Percentiles rank a stretch among this genome's conserved stretches.
These are phyloP conservation scores for Geodia barretti DNA, from an alignment of 37 sponge, comb jelly and placozoan species.

Conservation along the genomic window DNA sequence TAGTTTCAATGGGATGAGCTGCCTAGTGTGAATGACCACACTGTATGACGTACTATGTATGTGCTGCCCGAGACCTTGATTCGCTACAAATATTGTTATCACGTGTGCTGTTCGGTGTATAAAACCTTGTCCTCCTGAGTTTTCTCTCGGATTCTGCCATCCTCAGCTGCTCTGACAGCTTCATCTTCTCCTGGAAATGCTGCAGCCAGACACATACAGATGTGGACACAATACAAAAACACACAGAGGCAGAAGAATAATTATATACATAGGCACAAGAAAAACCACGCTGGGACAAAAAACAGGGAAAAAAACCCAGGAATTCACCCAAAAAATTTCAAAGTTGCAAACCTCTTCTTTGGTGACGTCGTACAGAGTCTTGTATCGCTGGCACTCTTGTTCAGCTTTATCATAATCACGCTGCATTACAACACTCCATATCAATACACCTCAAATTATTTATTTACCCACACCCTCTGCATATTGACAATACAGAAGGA, in stretches of 20 bases:
- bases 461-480: not conserved
- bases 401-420: conserved; percentile 76
- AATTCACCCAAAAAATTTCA: not conserved
- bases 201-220: conserved; percentile 16
- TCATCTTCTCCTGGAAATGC: conserved; percentile 42
- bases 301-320: not conserved
- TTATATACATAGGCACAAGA: conserved; percentile 1
- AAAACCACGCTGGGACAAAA: not conserved
- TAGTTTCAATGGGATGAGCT: too few relatives aligned
- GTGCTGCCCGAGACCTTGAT: too few relatives aligned
- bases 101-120: too few relatives aligned
- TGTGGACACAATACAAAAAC: not conserved
- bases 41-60: too few relatives aligned
- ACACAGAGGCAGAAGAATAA: not conserved
- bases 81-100: too few relatives aligned
- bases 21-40: too few relatives aligned
- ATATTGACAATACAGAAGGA: too few relatives aligned
- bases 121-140: too few relatives aligned
- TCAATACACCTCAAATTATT: too few relatives aligned
- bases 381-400: conserved; percentile 61
- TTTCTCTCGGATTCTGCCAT: conserved; percentile 26
- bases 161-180: conserved; percentile 49
- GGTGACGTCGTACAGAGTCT: conserved; percentile 43
- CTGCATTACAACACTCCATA: conserved; percentile 22
- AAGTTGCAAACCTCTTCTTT: conserved; percentile 72